Evolutionary conservation across 2,888 invertebrate genomes (phyloP), one percentile per base, ranked within the genome.

Genomic region (Philaethria dido): DNA sequence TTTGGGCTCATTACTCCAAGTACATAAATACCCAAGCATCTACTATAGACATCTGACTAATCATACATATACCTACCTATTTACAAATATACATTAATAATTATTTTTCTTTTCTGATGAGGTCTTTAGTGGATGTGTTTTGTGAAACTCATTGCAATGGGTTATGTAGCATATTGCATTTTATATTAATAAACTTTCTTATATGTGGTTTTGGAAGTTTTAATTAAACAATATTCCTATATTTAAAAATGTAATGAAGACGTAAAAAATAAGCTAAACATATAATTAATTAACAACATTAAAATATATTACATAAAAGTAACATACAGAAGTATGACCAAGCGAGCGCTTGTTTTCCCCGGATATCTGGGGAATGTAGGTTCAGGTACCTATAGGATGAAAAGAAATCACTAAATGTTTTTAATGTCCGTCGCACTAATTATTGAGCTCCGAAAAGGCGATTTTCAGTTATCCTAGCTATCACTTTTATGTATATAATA

Each of bases 101-200:
- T 69, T 57, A 48, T n/a, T 29, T 50, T 73, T 75, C 74, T 73
- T 80, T 80, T 77, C 74, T 70, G 73, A 76, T 72, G 72, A 74
- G 72, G 33, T 71, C 63, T 74, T 76, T 75, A 73, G 75, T 77
- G 74, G 76, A 77, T 74, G 74, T 80, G 76, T 75, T 78, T 78
- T 76, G 70, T 75, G 75, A 71, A 71, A 70, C 74, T 73, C 64
- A 60, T 68, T 61, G 66, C 70, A 69, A 60, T 73, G 76, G 78
- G 74, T 71, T 71, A 80, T 76, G 80, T 88, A 84, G 87, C 81
- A 81, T 88, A 84, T 78, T 85, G 87, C 85, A 86, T 89, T 91
- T 91, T 89, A 82, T 90, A 90, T 84, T 87, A 90, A 88, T 91
- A 91, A 84, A 89, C 79, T 87, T 89, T 89, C 89, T 91, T 89